Evolutionary conservation across 2,797 vertebrate genomes (phyloP).

Genomic region (Sebastes alutus): DNA sequence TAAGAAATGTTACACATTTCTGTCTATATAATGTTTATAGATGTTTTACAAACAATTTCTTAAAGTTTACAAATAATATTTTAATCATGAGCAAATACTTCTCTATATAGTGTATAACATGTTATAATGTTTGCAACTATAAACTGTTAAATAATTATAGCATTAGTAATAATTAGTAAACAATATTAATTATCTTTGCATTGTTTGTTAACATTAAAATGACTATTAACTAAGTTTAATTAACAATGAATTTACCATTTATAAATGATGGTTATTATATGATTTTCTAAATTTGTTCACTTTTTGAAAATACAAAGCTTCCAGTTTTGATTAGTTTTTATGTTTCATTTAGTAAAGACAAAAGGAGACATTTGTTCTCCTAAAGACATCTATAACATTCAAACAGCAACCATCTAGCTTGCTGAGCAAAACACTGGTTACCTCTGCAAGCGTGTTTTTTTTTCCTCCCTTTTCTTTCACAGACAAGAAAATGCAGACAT

Average conservation of each 20-base stretch:
- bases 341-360: not conserved
- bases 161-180: too few relatives aligned
- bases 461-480: not conserved
- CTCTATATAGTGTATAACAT: fast-evolving
- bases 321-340: not conserved
- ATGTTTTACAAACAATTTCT: too few relatives aligned
- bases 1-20: too few relatives aligned
- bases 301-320: not conserved
- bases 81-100: fast-evolving
- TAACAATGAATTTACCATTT: too few relatives aligned
- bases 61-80: too few relatives aligned
- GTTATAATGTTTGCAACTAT: too few relatives aligned
- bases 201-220: too few relatives aligned
- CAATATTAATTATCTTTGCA: too few relatives aligned
- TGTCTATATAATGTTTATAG: too few relatives aligned
- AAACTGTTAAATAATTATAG: too few relatives aligned
- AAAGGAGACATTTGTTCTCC: not conserved
- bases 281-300: not conserved
- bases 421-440: not conserved
- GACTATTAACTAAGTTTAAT: fast-evolving
- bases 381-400: not conserved
- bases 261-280: too few relatives aligned
- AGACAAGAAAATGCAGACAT: not conserved
- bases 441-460: not conserved
- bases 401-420: not conserved